Evolutionary conservation across 1,140 invertebrate species (phyloP).

Genomic region (Heliothis virescens): DNA sequence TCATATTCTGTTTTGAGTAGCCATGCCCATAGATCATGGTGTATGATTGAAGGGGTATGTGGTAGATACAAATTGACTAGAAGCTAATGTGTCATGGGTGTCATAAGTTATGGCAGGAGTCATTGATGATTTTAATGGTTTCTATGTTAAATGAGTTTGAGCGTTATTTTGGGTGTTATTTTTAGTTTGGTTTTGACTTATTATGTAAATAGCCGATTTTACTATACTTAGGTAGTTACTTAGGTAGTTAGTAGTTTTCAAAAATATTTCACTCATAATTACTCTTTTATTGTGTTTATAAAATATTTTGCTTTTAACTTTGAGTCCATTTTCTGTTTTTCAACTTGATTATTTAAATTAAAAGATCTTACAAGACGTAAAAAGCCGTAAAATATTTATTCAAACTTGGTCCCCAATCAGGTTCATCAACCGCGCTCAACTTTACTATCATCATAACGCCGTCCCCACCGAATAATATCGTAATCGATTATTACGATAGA

Average conservation of each 20-base stretch:
- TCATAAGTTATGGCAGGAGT: conserved; percentile 23
- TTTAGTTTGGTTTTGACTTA: neutral
- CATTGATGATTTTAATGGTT: conserved; percentile 39
- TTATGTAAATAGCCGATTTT: neutral
- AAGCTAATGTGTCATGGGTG: conserved; percentile 12
- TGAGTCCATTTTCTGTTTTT: neutral
- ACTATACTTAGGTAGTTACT: no score
- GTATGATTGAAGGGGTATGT: conserved; percentile 64
- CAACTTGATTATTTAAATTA: neutral
- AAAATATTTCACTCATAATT: no score
- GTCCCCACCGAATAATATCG: no score
- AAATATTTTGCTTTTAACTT: no score
- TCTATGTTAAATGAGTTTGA: conserved; percentile 9
- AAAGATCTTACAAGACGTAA: neutral
- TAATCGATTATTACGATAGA: no score
- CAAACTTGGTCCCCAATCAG: neutral
- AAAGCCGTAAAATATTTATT: neutral
- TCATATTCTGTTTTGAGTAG: conserved; percentile 53
- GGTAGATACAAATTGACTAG: conserved; percentile 49
- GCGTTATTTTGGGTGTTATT: neutral
- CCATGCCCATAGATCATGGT: conserved; percentile 57
- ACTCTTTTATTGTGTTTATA: no score
- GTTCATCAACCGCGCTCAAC: conserved; percentile 1
- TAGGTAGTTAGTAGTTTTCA: no score
- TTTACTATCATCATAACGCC: neutral